These are phyloP conservation scores for Ophion costatus DNA, from an alignment of 2,888 invertebrate genomes.

Conservation along the genomic window DNA sequence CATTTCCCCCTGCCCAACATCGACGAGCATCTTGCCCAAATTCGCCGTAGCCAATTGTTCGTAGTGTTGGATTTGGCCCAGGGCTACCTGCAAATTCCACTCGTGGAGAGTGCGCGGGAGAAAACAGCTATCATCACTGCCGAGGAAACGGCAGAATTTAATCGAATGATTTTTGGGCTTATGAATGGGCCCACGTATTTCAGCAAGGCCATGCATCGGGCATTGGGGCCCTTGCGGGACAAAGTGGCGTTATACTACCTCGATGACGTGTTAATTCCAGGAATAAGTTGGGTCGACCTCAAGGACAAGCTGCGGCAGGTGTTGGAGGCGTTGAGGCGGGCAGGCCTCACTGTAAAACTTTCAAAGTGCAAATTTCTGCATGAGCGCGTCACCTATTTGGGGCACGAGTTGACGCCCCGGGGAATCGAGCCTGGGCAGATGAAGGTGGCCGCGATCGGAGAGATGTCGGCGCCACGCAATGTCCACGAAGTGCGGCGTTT, in stretches of 20 bases:
- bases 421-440: conserved; percentile 55
- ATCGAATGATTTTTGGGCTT: conserved; percentile 38
- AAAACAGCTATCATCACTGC: conserved; percentile 61
- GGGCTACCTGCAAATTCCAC: too few species aligned
- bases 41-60: too few species aligned
- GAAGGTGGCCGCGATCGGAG: conserved; percentile 67
- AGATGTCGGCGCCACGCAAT: conserved; percentile 37
- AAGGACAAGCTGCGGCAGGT: neutral
- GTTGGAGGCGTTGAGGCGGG: neutral
- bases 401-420: conserved; percentile 63
- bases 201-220: conserved; percentile 7
- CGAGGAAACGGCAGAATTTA: conserved; percentile 36
- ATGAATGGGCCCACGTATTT: conserved; percentile 53
- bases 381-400: conserved; percentile 71
- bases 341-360: conserved; percentile 3
- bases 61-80: too few species aligned
- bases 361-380: conserved; percentile 65
- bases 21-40: too few species aligned
- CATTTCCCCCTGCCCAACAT: too few species aligned
- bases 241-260: conserved; percentile 13
- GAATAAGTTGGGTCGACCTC: conserved; percentile 67
- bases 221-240: neutral
- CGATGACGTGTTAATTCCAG: conserved; percentile 29
- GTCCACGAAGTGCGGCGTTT: conserved; percentile 51
- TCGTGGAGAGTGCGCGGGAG: too few species aligned